These are phyloP conservation scores for Hemaris fuciformis DNA, from an alignment of 2,888 invertebrate species.

Conservation along the genomic window DNA sequence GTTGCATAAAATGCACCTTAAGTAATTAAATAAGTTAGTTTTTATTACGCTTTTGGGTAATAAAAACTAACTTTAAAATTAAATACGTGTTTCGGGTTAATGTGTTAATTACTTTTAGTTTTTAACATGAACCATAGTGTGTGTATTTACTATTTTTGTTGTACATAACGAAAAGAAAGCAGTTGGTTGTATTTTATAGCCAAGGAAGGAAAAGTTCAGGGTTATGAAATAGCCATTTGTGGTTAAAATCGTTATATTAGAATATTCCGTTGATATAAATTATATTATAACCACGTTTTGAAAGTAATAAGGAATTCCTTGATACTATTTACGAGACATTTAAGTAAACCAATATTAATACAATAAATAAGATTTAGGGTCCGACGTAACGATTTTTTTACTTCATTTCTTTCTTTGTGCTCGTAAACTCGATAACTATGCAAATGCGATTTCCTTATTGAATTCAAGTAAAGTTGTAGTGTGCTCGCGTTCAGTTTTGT, in stretches of 20 bases:
- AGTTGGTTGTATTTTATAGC: background rate
- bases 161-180: background rate
- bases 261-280: background rate
- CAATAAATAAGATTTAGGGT: background rate
- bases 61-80: background rate
- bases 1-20: slow-evolving; percentile 7
- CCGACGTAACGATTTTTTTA: background rate
- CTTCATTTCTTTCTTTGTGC: background rate
- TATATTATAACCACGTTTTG: background rate
- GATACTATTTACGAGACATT: background rate
- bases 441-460: background rate
- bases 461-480: background rate
- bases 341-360: background rate
- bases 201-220: no score
- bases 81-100: background rate
- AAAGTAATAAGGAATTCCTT: background rate
- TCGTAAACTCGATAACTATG: background rate
- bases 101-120: background rate
- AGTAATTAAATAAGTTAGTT: background rate
- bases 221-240: no score
- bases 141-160: background rate
- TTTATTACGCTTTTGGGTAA: background rate
- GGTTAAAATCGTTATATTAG: background rate
- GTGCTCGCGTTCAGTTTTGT: background rate
- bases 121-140: background rate